phyloP scores from a whole-genome alignment of 2,888 invertebrate species.

The Drosophila borealis region DNA sequence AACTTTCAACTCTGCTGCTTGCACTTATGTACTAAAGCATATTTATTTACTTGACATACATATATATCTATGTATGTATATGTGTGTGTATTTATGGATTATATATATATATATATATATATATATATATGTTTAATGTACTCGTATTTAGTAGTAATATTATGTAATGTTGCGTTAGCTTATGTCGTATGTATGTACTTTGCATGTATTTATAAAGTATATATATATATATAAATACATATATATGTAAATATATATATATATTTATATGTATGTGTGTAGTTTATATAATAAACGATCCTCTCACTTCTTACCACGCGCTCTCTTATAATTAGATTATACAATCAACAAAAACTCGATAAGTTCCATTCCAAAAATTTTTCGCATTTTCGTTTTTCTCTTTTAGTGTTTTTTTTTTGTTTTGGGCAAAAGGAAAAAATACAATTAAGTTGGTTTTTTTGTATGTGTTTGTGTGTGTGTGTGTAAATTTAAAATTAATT shows the following conservation, averaged over 20 bases:
- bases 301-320: conserved; percentile 37
- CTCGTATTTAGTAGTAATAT: conserved; percentile 57
- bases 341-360: conserved; percentile 73
- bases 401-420: conserved; percentile 3
- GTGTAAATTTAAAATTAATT: conserved; percentile 51
- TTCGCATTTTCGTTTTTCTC: conserved; percentile 8
- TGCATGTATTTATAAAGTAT: conserved; percentile 20
- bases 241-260: conserved; percentile 12
- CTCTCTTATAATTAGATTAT: conserved; percentile 50
- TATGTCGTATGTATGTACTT: conserved; percentile 42
- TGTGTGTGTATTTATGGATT: conserved; percentile 44
- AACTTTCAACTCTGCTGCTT: conserved; percentile 40
- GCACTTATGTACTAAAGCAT: conserved; percentile 68
- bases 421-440: conserved; percentile 37
- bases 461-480: conserved; percentile 9
- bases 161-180: conserved; percentile 63
- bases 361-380: conserved; percentile 48
- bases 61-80: conserved; percentile 36
- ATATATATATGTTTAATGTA: conserved; percentile 52
- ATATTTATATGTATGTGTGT: conserved; percentile 42
- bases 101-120: conserved; percentile 48
- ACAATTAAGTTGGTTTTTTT: conserved; percentile 32
- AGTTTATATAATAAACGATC: conserved; percentile 66
- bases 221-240: conserved; percentile 23
- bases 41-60: conserved; percentile 47